Percentiles rank a stretch among this genome's conserved stretches.
Conservation (phyloP, 2,113 vertebrate genomes). For the Chaetops frenatus region DNA sequence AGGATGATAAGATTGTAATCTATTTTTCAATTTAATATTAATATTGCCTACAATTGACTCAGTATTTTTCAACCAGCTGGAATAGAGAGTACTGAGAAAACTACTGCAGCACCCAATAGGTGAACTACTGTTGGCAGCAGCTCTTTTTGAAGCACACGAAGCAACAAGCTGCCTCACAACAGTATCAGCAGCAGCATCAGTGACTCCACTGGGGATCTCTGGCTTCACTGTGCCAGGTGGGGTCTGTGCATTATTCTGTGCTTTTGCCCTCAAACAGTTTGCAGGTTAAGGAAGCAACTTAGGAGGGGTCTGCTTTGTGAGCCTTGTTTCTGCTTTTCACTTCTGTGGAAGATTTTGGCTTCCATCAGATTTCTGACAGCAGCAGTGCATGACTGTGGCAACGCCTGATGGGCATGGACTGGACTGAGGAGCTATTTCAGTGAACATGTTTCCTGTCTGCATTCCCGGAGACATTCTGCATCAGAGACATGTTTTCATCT, state of each 20-base stretch:
- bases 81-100: background rate
- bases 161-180: background rate
- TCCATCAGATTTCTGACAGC: background rate
- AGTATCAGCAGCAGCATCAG: background rate
- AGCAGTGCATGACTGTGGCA: background rate
- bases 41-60: background rate
- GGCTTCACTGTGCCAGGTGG: background rate
- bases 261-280: background rate
- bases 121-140: background rate
- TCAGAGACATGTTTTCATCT: constrained; percentile 1
- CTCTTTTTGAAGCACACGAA: background rate
- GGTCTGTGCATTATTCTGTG: accelerated
- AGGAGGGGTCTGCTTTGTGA: background rate
- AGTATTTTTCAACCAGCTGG: background rate
- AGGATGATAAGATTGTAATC: background rate
- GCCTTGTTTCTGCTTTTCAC: background rate
- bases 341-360: background rate
- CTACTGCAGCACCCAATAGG: background rate
- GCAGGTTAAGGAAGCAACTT: background rate
- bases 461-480: background rate
- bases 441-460: constrained; percentile 31
- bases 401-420: background rate
- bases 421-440: background rate
- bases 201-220: background rate
- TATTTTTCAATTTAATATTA: background rate